Evolutionary conservation across 2,888 invertebrate genomes (phyloP), one percentile per base, ranked within the genome.

Genomic region (Epistrophella euchroma): DNA sequence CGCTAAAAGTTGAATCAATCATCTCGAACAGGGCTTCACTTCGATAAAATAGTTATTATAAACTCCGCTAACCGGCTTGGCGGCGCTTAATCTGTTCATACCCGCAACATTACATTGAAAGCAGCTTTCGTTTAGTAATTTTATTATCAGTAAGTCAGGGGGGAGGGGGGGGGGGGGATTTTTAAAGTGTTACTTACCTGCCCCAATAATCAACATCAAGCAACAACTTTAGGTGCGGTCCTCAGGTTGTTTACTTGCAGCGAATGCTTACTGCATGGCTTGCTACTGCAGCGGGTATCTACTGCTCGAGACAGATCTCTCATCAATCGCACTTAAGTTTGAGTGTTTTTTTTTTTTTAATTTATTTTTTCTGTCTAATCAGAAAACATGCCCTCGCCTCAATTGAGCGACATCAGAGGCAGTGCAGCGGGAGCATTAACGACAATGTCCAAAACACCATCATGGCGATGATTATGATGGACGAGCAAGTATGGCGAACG

Each of bases 181-280:
- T 43, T 50, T 50, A 81, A 70, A 73, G 58, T 74, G 73, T 81
- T 81, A 86, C 86, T 86, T 86, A 82, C 86, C 86, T 86, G 86
- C 86, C 86, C 35, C 86, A 86, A 86, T 22, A 40, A 40, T 60
- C 60, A 56, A 56, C 17, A 40, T 22, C 35, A n/a, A 40, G 32
- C 15, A 22, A 22, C 64, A 77, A 32, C 70, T 28, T 37, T n/a
- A 77, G 76, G 81, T 85, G 85, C 62, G 76, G 81, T 60, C 58
- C 64, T 80, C 64, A 47, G 66, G 70, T 43, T 83, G 43, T 78
- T 78, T 71, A 60, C 56, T 56, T 17, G 35, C 43, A 45, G 43
- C 56, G 50, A 45, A 58, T 40, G 52, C 25, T 25, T 43, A 47
- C 10, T 28, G 72, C 58, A 17, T 19, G 9, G 28, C 37, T 50